These are phyloP conservation scores for Endotricha flammealis DNA, from an alignment of 2,888 invertebrate genomes.

Conservation along the genomic window DNA sequence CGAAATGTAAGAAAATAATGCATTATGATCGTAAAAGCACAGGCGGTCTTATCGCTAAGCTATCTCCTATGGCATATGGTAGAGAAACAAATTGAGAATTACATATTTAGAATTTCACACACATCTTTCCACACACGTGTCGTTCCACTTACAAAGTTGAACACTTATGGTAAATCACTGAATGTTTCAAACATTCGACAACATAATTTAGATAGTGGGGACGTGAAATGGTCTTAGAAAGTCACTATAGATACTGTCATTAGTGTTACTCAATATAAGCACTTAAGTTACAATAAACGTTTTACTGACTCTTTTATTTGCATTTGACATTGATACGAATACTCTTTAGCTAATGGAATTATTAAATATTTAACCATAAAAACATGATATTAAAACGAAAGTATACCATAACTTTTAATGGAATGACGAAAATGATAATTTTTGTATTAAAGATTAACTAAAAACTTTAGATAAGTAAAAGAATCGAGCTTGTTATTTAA, in stretches of 20 bases:
- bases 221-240: slow-evolving; percentile 50
- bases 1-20: no score
- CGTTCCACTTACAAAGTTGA: slow-evolving; percentile 35
- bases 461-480: no score
- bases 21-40: no score
- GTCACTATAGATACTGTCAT: slow-evolving; percentile 40
- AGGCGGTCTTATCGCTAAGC: no score
- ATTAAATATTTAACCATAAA: background rate
- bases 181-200: slow-evolving; percentile 28
- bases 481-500: no score
- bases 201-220: slow-evolving; percentile 50
- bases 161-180: slow-evolving; percentile 19
- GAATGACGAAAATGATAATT: no score
- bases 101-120: background rate
- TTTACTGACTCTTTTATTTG: slow-evolving; percentile 33
- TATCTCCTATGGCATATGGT: no score
- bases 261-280: slow-evolving; percentile 38
- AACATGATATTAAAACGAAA: slow-evolving; percentile 1
- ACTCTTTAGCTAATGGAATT: slow-evolving; percentile 3
- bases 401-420: no score
- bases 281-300: slow-evolving; percentile 31
- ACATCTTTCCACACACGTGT: slow-evolving; percentile 17
- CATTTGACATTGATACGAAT: slow-evolving; percentile 23
- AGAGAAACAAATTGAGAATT: no score
- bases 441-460: no score